Percentiles rank a stretch among this genome's conserved stretches.
Conservation (phyloP, 2,888 invertebrate genomes). For the Mesopsocus fuscifrons region DNA sequence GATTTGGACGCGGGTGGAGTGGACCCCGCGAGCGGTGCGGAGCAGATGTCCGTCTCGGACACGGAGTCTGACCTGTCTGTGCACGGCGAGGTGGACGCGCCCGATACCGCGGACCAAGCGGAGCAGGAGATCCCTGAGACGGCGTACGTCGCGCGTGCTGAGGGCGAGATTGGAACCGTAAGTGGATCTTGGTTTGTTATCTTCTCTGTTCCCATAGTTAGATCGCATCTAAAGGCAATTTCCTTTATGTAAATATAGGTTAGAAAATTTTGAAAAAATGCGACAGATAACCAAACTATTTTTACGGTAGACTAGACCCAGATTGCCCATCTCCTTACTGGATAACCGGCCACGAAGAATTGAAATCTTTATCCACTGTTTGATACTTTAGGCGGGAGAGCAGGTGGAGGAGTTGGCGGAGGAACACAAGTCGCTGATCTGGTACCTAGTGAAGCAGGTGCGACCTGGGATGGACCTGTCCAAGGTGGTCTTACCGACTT, state of each 20-base stretch:
- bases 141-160: constrained; percentile 32
- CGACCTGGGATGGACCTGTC: constrained; percentile 92
- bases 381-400: too few relatives aligned
- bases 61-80: constrained; percentile 41
- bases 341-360: too few relatives aligned
- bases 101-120: constrained; percentile 24
- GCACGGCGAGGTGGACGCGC: constrained; percentile 31
- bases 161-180: constrained; percentile 40
- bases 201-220: too few relatives aligned
- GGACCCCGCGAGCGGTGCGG: constrained; percentile 29
- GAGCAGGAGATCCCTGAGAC: constrained; percentile 35
- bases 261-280: too few relatives aligned
- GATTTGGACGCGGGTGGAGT: constrained; percentile 41
- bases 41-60: constrained; percentile 25
- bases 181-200: constrained; percentile 17
- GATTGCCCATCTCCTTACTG: too few relatives aligned
- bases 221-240: too few relatives aligned
- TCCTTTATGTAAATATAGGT: too few relatives aligned
- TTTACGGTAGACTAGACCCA: too few relatives aligned
- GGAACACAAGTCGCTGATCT: constrained; percentile 85
- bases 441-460: constrained; percentile 88
- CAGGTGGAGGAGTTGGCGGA: constrained; percentile 84
- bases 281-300: too few relatives aligned
- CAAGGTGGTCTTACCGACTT: constrained; percentile 83
- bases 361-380: too few relatives aligned